Conservation (phyloP, 1,140 invertebrate genomes). For the Tetranychus cinnabarinus region DNA sequence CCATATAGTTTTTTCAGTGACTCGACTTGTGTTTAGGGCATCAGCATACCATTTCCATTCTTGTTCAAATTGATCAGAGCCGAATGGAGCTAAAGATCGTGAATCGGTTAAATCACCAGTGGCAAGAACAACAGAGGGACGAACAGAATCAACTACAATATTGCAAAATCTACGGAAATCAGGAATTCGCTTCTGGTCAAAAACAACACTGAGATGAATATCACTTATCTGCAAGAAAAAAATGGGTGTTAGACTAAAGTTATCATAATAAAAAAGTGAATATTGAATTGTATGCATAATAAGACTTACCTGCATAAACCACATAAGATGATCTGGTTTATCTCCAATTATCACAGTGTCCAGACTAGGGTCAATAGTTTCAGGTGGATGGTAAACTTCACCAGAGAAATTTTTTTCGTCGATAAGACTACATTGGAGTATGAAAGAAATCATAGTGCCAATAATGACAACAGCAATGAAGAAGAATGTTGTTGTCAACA, state of each 20-base stretch:
- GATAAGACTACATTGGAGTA: not conserved
- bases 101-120: constrained; percentile 70
- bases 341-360: not conserved
- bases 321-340: not conserved
- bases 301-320: not conserved
- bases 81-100: constrained; percentile 46
- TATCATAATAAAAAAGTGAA: not conserved
- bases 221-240: constrained; percentile 43
- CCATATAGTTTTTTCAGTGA: constrained; percentile 47
- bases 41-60: constrained; percentile 64
- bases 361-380: not conserved
- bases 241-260: not conserved
- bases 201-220: constrained; percentile 65
- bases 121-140: constrained; percentile 55
- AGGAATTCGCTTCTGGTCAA: constrained; percentile 41
- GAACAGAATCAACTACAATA: constrained; percentile 41
- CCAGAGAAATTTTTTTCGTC: not conserved
- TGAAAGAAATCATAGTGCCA: not conserved
- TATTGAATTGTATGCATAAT: not conserved
- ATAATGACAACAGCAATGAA: not conserved
- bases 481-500: not conserved
- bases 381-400: not conserved
- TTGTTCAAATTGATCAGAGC: constrained; percentile 50
- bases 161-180: constrained; percentile 59
- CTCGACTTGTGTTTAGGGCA: constrained; percentile 38